phyloP scores from a whole-genome alignment of 2,888 invertebrate species.

The Papilio elwesi region DNA sequence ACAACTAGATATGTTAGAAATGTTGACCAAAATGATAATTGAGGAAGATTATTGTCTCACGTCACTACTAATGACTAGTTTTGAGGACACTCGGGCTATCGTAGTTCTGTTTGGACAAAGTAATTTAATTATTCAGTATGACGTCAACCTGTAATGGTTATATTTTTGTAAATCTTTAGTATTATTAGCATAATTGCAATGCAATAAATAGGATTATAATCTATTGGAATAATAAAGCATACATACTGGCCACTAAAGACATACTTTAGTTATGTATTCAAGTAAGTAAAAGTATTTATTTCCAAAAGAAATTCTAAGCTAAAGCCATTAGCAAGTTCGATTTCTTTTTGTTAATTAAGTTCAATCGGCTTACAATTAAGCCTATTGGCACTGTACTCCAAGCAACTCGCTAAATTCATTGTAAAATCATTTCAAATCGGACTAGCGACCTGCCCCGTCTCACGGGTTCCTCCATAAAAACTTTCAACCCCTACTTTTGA shows the following conservation, averaged over 20 bases:
- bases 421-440: too few relatives aligned
- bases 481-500: too few relatives aligned
- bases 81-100: slow-evolving; percentile 14
- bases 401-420: too few relatives aligned
- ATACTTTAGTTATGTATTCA: slow-evolving; percentile 4
- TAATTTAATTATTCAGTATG: slow-evolving; percentile 16
- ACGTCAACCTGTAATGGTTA: neutral
- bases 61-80: neutral
- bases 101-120: slow-evolving; percentile 4
- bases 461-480: too few relatives aligned
- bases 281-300: neutral
- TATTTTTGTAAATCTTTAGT: neutral
- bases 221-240: neutral
- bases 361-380: too few relatives aligned
- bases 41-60: neutral
- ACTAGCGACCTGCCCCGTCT: too few relatives aligned
- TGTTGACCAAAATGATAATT: slow-evolving; percentile 7
- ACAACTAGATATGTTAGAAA: neutral
- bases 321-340: neutral
- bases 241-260: neutral
- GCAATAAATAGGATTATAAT: neutral
- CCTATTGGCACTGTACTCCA: too few relatives aligned
- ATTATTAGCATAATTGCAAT: neutral
- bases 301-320: neutral
- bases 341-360: too few relatives aligned